Evolutionary conservation across 2,113 vertebrate genomes (phyloP).

Genomic region (Labeo catla): DNA sequence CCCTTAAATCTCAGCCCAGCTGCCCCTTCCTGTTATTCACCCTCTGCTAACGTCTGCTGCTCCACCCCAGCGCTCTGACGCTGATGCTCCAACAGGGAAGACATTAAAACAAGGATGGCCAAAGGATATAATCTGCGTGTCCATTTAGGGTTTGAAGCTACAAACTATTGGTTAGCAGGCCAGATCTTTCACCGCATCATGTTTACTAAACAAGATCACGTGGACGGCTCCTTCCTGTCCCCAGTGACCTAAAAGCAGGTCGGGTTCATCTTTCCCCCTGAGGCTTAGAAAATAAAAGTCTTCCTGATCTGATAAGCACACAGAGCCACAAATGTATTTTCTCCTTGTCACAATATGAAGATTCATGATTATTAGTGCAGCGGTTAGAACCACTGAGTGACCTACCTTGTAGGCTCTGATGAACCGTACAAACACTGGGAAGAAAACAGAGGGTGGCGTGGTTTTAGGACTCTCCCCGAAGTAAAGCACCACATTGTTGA

Average conservation of each 20-base stretch:
- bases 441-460: slow-evolving; percentile 93
- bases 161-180: neutral
- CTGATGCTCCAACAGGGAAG: slow-evolving; percentile 5
- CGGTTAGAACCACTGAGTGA: neutral
- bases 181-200: neutral
- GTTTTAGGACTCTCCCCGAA: slow-evolving; percentile 96
- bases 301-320: neutral
- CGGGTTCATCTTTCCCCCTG: neutral
- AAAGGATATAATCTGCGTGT: neutral
- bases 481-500: slow-evolving; percentile 91
- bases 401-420: slow-evolving; percentile 94
- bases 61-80: slow-evolving; percentile 1
- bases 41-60: neutral
- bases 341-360: neutral
- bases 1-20: slow-evolving; percentile 70
- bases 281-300: slow-evolving; percentile 16
- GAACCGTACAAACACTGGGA: slow-evolving; percentile 95
- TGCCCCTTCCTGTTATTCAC: slow-evolving; percentile 80
- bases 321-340: neutral
- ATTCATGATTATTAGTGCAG: neutral
- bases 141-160: neutral
- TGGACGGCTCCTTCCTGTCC: slow-evolving; percentile 3
- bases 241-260: neutral
- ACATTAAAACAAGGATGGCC: slow-evolving; percentile 23
- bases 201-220: slow-evolving; percentile 18